A percentile compares a stretch with the other conserved stretches of the same genome.
Evolutionary conservation across 1,140 invertebrate species (phyloP).

Genomic region (Aphelenchoides fujianensis): DNA sequence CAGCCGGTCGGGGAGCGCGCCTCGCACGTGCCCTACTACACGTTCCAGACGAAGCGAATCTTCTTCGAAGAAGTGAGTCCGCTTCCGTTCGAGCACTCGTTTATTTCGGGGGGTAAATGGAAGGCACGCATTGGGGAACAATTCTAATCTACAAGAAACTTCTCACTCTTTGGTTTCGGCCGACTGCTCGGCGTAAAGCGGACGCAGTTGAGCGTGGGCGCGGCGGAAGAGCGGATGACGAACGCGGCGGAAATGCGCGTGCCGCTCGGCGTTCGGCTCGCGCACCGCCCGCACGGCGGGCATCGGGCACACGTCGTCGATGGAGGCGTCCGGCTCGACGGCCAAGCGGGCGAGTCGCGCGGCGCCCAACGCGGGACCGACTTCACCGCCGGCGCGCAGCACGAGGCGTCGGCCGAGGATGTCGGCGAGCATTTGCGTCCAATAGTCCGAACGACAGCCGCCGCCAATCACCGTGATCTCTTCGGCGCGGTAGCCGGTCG

Average conservation of each 20-base stretch:
- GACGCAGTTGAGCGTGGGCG: not conserved
- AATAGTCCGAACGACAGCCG: constrained; percentile 22
- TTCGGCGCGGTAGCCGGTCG: not conserved
- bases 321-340: not conserved
- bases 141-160: constrained; percentile 6
- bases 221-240: constrained; percentile 3
- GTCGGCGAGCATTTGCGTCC: constrained; percentile 23
- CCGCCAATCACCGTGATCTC: constrained; percentile 25
- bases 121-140: not conserved
- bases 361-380: constrained; percentile 15
- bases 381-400: not conserved
- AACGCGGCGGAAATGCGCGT: not conserved
- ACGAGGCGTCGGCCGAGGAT: not conserved
- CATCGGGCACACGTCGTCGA: not conserved
- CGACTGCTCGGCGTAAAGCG: not conserved
- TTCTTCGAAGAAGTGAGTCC: constrained; percentile 55
- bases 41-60: constrained; percentile 59
- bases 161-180: too few species aligned
- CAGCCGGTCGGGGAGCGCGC: constrained; percentile 16
- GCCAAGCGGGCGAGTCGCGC: constrained; percentile 13
- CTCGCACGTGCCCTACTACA: constrained; percentile 60
- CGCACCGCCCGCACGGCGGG: not conserved
- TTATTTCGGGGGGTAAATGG: too few species aligned
- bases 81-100: too few species aligned
- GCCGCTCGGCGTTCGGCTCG: constrained; percentile 6